Evolutionary conservation across 1,140 invertebrate genomes (phyloP).

Genomic region (Drosophila quadrilineata): DNA sequence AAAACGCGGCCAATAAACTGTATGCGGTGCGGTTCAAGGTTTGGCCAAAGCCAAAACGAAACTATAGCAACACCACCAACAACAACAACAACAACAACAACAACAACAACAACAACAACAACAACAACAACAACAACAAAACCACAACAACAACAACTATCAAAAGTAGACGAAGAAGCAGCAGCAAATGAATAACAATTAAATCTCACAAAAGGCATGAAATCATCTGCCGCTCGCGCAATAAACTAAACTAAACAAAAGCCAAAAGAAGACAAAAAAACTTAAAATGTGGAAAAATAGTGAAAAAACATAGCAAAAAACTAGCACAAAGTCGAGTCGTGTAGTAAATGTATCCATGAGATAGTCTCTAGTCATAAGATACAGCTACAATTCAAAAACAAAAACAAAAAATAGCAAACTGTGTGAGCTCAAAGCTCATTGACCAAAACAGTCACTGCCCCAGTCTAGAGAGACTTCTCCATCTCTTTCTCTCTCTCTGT

Average conservation of each 20-base stretch:
- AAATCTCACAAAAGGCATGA: slow-evolving; percentile 76
- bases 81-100: slow-evolving; percentile 19
- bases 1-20: slow-evolving; percentile 81
- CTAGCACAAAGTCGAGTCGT: slow-evolving; percentile 31
- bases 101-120: slow-evolving; percentile 20
- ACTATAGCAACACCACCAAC: slow-evolving; percentile 51
- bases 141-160: not conserved
- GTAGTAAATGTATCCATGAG: slow-evolving; percentile 43
- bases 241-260: slow-evolving; percentile 30
- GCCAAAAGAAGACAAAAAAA: too few relatives aligned
- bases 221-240: slow-evolving; percentile 65
- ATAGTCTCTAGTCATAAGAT: slow-evolving; percentile 44
- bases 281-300: too few relatives aligned
- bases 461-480: slow-evolving; percentile 7
- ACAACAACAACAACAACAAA: slow-evolving; percentile 9
- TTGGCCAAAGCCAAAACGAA: slow-evolving; percentile 76
- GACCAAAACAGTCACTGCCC: slow-evolving; percentile 59
- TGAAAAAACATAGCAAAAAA: slow-evolving; percentile 22
- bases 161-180: slow-evolving; percentile 28
- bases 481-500: too few relatives aligned
- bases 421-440: slow-evolving; percentile 63
- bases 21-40: slow-evolving; percentile 78
- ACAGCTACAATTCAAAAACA: slow-evolving; percentile 11
- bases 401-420: too few relatives aligned
- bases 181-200: slow-evolving; percentile 75